These are phyloP conservation scores for Drosophila orena DNA, from an alignment of 1,140 invertebrate species.

Conservation along the genomic window DNA sequence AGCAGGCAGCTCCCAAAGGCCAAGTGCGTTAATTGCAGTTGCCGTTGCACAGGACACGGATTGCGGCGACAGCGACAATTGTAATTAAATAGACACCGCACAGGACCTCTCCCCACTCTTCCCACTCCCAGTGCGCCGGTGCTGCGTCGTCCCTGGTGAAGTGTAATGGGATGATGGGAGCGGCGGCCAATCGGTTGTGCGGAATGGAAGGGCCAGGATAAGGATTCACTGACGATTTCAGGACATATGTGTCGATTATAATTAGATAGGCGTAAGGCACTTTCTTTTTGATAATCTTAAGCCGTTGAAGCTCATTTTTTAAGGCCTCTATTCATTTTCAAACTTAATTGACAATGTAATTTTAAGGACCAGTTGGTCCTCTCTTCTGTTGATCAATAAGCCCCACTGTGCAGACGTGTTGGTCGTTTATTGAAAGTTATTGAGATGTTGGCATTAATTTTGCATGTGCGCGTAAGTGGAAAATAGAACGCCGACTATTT, in stretches of 20 bases:
- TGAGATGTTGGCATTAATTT: slow-evolving; percentile 58
- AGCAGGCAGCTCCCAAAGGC: slow-evolving; percentile 18
- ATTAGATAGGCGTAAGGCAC: too few species aligned
- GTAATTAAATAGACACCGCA: slow-evolving; percentile 84
- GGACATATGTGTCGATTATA: neutral
- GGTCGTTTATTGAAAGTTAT: slow-evolving; percentile 55
- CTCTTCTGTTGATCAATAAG: too few species aligned
- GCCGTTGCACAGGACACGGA: slow-evolving; percentile 70
- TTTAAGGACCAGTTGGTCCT: too few species aligned
- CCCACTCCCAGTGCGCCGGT: neutral
- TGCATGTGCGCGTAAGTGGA: slow-evolving; percentile 13
- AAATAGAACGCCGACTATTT: slow-evolving; percentile 42
- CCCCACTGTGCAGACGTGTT: slow-evolving; percentile 39
- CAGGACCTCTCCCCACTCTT: slow-evolving; percentile 29
- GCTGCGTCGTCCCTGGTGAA: neutral
- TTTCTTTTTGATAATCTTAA: too few species aligned
- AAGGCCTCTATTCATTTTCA: too few species aligned
- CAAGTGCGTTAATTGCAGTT: slow-evolving; percentile 71
- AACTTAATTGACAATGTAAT: too few species aligned
- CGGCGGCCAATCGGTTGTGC: neutral
- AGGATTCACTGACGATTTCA: neutral
- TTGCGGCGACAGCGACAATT: slow-evolving; percentile 80
- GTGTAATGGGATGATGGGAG: slow-evolving; percentile 7
- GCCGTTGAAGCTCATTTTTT: too few species aligned
- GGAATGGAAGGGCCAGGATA: slow-evolving; percentile 3